Evolutionary conservation across 2,113 vertebrate species (phyloP), one percentile per base, ranked within the genome.

Genomic region (Calidris pygmaea): DNA sequence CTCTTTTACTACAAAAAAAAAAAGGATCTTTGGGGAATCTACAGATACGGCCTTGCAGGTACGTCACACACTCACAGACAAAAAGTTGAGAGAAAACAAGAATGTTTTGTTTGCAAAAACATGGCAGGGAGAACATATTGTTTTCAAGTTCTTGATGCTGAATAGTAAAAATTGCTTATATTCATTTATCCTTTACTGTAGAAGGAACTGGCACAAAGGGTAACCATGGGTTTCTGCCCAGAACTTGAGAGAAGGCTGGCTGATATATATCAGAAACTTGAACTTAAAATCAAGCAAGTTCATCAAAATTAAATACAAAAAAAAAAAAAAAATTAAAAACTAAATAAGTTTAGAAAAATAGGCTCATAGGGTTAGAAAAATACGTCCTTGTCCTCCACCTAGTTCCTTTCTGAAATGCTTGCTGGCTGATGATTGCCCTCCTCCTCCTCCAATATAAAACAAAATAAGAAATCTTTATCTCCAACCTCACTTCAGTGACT

Each of bases 401-500:
- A 89, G 81, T 26, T 79, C 62, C 81, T 89, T 95, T 82, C 87
- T 76, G 62, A 78, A 81, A 80, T 41, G 58, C 59, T 75, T 30
- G 55, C 87, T 93, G 32, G 47, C 30, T 87, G 62, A n/a, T 53
- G 78, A 56, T 55, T 93, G 74, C 19, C 34, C 62, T 92, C 48
- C 74, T 41, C 41, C 41, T 93, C 77, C 55, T 41, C 45, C 74
- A 62, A 27, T 82, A 91, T 82, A 95, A 97, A 94, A 82, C 85
- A 95, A 93, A 96, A 82, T 82, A 94, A 89, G 81, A 91, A 92
- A 80, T 85, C 81, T 94, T 97, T 95, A 96, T 95, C 94, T 97
- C 89, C 66, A 73, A 41, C 91, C 93, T 91, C 62, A 62, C 22
- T 95, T 79, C 66, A 76, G 62, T 96, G 95, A 97, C 87, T 96